Evolutionary conservation across 2,797 vertebrate species (phyloP).

Genomic region (Esox masquinongy): DNA sequence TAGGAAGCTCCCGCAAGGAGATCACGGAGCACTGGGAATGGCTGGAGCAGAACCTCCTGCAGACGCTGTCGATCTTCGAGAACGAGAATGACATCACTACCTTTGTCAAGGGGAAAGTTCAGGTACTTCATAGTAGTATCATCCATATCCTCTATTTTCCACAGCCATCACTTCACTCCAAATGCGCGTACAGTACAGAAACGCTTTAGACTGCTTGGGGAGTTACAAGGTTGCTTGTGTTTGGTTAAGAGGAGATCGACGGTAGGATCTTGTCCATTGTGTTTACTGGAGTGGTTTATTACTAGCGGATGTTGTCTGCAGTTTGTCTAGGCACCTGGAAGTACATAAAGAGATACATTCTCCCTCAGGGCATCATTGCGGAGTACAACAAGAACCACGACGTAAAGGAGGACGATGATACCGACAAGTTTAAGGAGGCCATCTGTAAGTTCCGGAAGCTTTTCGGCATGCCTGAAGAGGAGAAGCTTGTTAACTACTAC

Average conservation of each 20-base stretch:
- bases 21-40: conserved; percentile 99
- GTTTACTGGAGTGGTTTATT: background rate
- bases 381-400: conserved; percentile 97
- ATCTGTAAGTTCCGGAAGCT: conserved; percentile 92
- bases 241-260: background rate
- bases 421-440: conserved; percentile 96
- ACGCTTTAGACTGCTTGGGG: background rate
- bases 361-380: conserved; percentile 90
- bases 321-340: background rate
- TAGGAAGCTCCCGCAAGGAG: conserved; percentile 92
- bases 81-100: conserved; percentile 98
- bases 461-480: conserved; percentile 96
- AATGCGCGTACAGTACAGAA: background rate
- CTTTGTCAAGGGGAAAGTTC: conserved; percentile 97
- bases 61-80: conserved; percentile 97
- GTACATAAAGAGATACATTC: background rate
- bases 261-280: background rate
- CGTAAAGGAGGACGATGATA: conserved; percentile 93
- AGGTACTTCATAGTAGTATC: conserved; percentile 73
- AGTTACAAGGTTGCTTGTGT: background rate
- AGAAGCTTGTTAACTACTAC: conserved; percentile 97
- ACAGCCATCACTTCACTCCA: background rate
- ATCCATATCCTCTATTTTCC: no score
- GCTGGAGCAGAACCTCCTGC: conserved; percentile 95
- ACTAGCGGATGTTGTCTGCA: background rate